Evolutionary conservation across 2,113 vertebrate genomes (phyloP).

Genomic region (Scomber scombrus): DNA sequence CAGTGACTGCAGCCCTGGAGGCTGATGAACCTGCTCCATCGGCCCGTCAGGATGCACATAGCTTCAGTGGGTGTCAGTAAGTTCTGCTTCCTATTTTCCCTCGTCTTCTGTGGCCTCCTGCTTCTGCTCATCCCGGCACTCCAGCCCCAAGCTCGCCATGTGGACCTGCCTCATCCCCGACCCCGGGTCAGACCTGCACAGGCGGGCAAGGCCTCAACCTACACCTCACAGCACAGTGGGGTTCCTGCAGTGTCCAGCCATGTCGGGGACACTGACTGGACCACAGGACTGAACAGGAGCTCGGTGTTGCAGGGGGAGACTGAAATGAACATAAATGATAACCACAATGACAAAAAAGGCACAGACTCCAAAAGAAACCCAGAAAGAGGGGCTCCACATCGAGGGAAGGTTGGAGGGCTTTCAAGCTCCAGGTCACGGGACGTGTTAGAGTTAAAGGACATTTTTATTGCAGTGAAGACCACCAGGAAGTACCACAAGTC

Average conservation of each 20-base stretch:
- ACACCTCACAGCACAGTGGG: not conserved
- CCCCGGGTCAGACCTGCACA: constrained; percentile 51
- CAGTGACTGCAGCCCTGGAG: constrained; percentile 80
- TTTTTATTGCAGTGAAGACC: constrained; percentile 97
- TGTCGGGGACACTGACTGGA: not conserved
- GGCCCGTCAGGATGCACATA: constrained; percentile 86
- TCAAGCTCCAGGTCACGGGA: constrained; percentile 66
- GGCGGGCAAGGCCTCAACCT: constrained; percentile 12
- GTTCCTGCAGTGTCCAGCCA: not conserved
- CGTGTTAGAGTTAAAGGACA: constrained; percentile 86
- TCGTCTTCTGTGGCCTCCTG: constrained; percentile 87
- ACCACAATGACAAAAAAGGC: not conserved
- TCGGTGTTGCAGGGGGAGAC: not conserved
- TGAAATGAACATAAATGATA: not conserved
- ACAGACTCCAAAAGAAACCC: not conserved
- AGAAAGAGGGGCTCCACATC: not conserved
- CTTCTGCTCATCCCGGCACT: constrained; percentile 87
- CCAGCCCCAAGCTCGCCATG: constrained; percentile 66
- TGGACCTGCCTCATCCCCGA: constrained; percentile 69
- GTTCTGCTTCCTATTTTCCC: constrained; percentile 89
- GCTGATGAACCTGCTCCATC: constrained; percentile 72
- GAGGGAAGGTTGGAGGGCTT: not conserved
- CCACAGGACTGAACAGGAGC: not conserved
- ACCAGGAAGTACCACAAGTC: constrained; percentile 93
- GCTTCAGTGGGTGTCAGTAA: constrained; percentile 86